Percentiles rank a stretch among this genome's conserved stretches.
These are phyloP conservation scores for Eurystomus gularis DNA, from an alignment of 2,113 vertebrate genomes.

Conservation along the genomic window DNA sequence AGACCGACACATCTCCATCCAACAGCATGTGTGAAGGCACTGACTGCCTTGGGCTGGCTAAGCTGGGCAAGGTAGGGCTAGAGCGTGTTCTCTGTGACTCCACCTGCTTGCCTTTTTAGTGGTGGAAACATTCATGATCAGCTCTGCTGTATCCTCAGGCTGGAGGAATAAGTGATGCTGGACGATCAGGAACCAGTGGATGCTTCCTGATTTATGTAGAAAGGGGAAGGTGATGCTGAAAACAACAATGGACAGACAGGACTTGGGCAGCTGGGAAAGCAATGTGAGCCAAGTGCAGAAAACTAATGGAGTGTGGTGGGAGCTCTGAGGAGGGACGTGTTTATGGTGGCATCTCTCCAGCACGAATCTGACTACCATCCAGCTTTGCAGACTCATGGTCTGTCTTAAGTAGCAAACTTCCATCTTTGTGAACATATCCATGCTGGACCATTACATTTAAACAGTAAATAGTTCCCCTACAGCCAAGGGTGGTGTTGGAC, in stretches of 20 bases:
- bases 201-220: not conserved
- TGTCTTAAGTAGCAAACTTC: conserved; percentile 13
- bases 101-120: not conserved
- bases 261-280: not conserved
- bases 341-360: conserved; percentile 43
- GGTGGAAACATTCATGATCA: not conserved
- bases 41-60: not conserved
- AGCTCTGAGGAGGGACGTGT: not conserved
- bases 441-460: not conserved
- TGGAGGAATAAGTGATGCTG: not conserved
- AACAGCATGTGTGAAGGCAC: not conserved
- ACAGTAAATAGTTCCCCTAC: not conserved
- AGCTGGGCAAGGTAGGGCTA: not conserved
- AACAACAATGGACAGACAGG: not conserved
- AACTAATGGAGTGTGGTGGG: not conserved
- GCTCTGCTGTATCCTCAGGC: not conserved
- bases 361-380: not conserved
- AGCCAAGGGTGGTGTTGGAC: not conserved
- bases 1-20: not conserved
- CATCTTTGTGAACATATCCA: not conserved
- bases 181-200: not conserved
- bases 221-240: not conserved
- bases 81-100: not conserved
- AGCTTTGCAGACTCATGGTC: not conserved
- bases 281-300: not conserved